Base-by-base conservation (phyloP, 2,888 invertebrate genomes). In the Ametastegia equiseti region DNA sequence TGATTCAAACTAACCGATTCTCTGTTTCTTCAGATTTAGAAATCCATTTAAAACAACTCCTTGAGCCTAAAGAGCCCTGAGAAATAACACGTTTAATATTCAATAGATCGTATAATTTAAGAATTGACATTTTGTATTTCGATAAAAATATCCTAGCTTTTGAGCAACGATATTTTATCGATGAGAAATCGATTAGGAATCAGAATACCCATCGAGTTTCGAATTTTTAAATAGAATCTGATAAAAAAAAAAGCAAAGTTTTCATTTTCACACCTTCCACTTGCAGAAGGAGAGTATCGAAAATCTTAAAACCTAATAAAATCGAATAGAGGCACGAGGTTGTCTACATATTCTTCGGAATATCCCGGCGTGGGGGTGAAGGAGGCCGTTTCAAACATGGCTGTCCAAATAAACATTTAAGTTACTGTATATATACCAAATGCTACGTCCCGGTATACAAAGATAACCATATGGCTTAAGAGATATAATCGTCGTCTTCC, bases 271-370 rank as follows among this genome's bases (percentile, higher is more conserved):
- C 71, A 71, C 71, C 75, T 71, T 45, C 5, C 2, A 23, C 36
- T 30, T 4, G 50, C 27, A 1, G 50, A 23, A 33, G 36, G 73
- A 33, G 54, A 42, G 45, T 81, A 81, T 75, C 50, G 80, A 86
- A 88, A 88, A 89, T 89, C 85, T 86, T 90, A 88, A 90, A 90
- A 90, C 86, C 90, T 89, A 91, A 91, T 91, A 91, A 91, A 91
- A 91, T 91, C 90, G 87, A 91, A 91, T 91, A 91, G 89, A 90
- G 84, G 84, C 84, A 84, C 84, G 80, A 85, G 84, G 85, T 78
- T 88, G 85, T 91, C 86, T 89, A 90, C 87, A 88, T 85, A 88
- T 86, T 84, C 83, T 80, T 83, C 84, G 86, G 87, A 89, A 90
- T 89, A 90, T 90, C 89, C 88, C 87, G 85, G 88, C 87, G 86